These are phyloP conservation scores for Ptychodera flava DNA, from an alignment of 35 echinoderm and acorn worm genomes.

Conservation along the genomic window DNA sequence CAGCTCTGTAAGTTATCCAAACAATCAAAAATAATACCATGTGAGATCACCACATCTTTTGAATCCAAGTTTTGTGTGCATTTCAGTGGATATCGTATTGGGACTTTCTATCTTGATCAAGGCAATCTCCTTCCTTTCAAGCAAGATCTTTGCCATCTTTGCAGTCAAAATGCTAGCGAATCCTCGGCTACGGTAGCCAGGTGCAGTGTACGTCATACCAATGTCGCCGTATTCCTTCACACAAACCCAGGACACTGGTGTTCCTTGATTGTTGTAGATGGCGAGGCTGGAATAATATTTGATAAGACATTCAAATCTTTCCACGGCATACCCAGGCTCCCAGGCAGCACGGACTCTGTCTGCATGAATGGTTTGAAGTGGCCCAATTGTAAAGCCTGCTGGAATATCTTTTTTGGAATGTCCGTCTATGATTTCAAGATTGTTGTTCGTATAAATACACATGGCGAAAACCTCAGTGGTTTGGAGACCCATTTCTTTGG, in stretches of 20 bases:
- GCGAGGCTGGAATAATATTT: background rate
- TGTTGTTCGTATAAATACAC: background rate
- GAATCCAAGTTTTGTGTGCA: background rate
- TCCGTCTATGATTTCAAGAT: background rate
- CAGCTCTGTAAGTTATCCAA: too few relatives aligned
- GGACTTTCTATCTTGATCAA: background rate
- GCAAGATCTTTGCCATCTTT: background rate
- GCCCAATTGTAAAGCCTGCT: background rate
- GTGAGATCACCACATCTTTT: background rate
- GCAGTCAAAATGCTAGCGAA: background rate
- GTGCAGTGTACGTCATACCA: background rate
- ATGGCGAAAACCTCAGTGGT: background rate
- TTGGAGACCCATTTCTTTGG: background rate
- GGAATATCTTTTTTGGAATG: background rate
- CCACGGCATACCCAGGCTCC: background rate
- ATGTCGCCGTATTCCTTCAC: background rate
- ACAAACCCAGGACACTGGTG: background rate
- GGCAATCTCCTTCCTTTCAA: background rate
- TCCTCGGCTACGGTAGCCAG: background rate
- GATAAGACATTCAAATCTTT: background rate
- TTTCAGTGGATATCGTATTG: background rate
- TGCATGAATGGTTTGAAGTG: background rate
- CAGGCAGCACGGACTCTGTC: background rate
- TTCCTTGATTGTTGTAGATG: background rate
- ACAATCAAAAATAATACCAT: too few relatives aligned